Conservation (phyloP, 2,888 invertebrate species). For the Drosophila limbata region DNA sequence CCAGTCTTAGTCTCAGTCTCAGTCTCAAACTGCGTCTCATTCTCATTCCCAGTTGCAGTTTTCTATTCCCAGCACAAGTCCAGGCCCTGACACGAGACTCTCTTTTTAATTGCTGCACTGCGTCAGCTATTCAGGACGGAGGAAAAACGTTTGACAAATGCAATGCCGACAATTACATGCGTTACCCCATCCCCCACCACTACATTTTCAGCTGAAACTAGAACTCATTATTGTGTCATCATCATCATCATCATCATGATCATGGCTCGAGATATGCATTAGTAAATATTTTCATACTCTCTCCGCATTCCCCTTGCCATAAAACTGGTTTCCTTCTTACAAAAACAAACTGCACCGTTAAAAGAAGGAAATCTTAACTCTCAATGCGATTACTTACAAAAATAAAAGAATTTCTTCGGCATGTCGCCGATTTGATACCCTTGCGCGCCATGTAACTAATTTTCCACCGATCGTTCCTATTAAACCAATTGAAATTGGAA, state of each 20-base stretch:
- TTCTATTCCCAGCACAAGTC: conserved; percentile 57
- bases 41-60: conserved; percentile 30
- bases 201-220: conserved; percentile 46
- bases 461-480: background rate
- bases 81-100: conserved; percentile 59
- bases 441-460: background rate
- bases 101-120: conserved; percentile 77
- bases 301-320: conserved; percentile 7
- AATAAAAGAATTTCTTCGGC: background rate
- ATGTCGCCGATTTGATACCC: background rate
- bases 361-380: conserved; percentile 40
- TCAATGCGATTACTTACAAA: conserved; percentile 17
- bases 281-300: conserved; percentile 36
- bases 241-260: conserved; percentile 50
- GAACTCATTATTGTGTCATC: conserved; percentile 67
- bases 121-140: conserved; percentile 63
- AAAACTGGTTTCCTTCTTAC: conserved; percentile 33
- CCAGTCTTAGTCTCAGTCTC: conserved; percentile 45
- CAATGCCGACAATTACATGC: conserved; percentile 77
- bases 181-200: conserved; percentile 38
- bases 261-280: conserved; percentile 35
- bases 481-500: background rate
- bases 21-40: conserved; percentile 22
- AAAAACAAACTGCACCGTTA: conserved; percentile 31
- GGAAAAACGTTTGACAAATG: conserved; percentile 75